Percentiles rank a stretch among this genome's conserved stretches.
Evolutionary conservation across 1,140 invertebrate genomes (phyloP).

Genomic region (Hermetia illucens): DNA sequence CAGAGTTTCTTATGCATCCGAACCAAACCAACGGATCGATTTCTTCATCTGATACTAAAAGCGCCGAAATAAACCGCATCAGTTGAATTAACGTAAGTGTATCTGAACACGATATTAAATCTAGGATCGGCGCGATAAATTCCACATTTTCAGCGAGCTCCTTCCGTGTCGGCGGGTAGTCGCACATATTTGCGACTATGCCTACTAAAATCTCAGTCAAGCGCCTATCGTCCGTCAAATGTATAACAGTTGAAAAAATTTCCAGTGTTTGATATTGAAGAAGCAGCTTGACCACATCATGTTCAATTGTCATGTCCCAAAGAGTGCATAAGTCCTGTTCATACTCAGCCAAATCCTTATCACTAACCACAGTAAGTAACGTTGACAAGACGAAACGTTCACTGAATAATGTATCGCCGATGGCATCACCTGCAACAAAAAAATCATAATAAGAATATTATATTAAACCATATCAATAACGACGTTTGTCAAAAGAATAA

Average conservation of each 20-base stretch:
- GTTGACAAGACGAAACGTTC: conserved; percentile 54
- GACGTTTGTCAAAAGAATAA: too few relatives aligned
- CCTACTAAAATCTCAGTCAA: conserved; percentile 58
- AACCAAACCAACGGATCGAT: conserved; percentile 33
- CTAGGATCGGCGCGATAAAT: conserved; percentile 36
- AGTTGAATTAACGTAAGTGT: conserved; percentile 48
- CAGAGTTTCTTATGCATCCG: conserved; percentile 31
- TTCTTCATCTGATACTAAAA: conserved; percentile 30
- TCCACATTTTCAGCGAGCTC: conserved; percentile 28
- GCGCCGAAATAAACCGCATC: conserved; percentile 44
- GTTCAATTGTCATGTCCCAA: conserved; percentile 64
- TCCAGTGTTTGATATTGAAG: conserved; percentile 46
- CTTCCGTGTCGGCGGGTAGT: conserved; percentile 32
- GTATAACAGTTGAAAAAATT: conserved; percentile 34
- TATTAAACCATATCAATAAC: too few relatives aligned
- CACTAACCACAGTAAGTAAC: conserved; percentile 37
- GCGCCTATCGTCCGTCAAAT: conserved; percentile 35
- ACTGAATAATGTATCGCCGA: conserved; percentile 61
- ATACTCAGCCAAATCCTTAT: conserved; percentile 32
- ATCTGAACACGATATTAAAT: conserved; percentile 42
- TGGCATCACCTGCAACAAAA: conserved; percentile 57
- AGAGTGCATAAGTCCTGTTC: conserved; percentile 56
- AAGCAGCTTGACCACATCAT: conserved; percentile 51
- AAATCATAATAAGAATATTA: too few relatives aligned
- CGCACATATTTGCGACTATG: conserved; percentile 57